Percentiles rank a stretch among this genome's conserved stretches.
phyloP scores from a whole-genome alignment of 2,888 invertebrate species.

The Hypena proboscidalis region DNA sequence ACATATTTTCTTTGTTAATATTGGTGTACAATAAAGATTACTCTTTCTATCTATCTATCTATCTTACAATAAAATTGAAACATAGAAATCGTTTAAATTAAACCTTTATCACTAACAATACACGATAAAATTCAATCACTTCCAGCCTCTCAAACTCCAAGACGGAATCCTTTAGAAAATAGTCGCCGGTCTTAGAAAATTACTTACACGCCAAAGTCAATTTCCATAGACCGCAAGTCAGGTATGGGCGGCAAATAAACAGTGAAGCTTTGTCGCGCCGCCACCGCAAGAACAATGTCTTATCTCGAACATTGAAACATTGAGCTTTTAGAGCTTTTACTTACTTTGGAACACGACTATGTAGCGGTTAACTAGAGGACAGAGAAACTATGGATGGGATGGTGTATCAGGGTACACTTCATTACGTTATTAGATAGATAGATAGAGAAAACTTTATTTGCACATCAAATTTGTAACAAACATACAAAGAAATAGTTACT shows the following conservation, averaged over 20 bases:
- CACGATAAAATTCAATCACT: conserved; percentile 9
- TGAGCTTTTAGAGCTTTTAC: conserved; percentile 14
- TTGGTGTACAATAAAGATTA: no score
- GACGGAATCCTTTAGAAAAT: conserved; percentile 61
- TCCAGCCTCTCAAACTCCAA: conserved; percentile 39
- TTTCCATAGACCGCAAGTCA: conserved; percentile 75
- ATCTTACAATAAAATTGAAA: no score
- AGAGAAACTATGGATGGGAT: not conserved
- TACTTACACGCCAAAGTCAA: conserved; percentile 79
- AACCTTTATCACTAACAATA: no score
- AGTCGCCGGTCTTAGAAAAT: conserved; percentile 78
- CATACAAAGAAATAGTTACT: no score
- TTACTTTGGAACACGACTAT: conserved; percentile 3
- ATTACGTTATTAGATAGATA: no score
- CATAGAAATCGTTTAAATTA: no score
- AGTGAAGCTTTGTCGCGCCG: conserved; percentile 70
- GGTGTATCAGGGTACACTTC: not conserved
- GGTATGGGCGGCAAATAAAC: conserved; percentile 76
- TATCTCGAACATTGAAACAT: conserved; percentile 55
- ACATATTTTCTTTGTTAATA: no score
- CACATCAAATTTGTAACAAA: no score
- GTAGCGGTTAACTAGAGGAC: not conserved
- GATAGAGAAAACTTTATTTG: no score
- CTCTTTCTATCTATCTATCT: no score
- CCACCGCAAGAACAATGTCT: conserved; percentile 81